These are phyloP conservation scores for Drosophila sp. DNA, from an alignment of 1,140 invertebrate species.

Conservation along the genomic window DNA sequence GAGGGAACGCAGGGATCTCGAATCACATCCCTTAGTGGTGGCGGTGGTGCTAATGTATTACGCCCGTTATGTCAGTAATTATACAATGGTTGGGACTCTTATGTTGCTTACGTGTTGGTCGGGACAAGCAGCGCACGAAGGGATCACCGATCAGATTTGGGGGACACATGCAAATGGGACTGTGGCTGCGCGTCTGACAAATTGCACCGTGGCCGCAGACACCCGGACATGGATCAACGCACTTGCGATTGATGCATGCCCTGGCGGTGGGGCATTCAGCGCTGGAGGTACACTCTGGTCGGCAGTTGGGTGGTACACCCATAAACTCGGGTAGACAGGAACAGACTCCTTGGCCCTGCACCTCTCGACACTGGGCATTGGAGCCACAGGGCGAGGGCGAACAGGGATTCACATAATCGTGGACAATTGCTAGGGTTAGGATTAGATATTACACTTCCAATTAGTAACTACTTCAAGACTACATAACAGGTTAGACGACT, in stretches of 20 bases:
- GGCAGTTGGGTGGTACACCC: conserved; percentile 90
- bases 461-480: conserved; percentile 75
- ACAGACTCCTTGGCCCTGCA: conserved; percentile 89
- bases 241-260: conserved; percentile 93
- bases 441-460: conserved; percentile 53
- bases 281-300: conserved; percentile 90
- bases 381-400: conserved; percentile 88
- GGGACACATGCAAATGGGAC: conserved; percentile 90
- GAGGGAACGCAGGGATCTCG: conserved; percentile 88
- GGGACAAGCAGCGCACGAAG: conserved; percentile 79
- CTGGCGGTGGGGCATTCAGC: conserved; percentile 90
- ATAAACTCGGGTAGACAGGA: conserved; percentile 89
- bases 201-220: conserved; percentile 91
- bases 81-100: not conserved
- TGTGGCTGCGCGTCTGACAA: conserved; percentile 91
- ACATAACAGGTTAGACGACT: conserved; percentile 43
- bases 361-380: conserved; percentile 88
- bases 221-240: conserved; percentile 91
- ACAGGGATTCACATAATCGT: conserved; percentile 86
- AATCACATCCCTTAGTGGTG: conserved; percentile 74
- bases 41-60: conserved; percentile 45
- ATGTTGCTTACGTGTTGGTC: conserved; percentile 86
- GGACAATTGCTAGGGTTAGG: conserved; percentile 79
- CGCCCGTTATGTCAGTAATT: not conserved
- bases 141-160: conserved; percentile 91